Evolutionary conservation across 2,888 invertebrate genomes (phyloP), one percentile per base, ranked within the genome.

Genomic region (Oligia strigilis): DNA sequence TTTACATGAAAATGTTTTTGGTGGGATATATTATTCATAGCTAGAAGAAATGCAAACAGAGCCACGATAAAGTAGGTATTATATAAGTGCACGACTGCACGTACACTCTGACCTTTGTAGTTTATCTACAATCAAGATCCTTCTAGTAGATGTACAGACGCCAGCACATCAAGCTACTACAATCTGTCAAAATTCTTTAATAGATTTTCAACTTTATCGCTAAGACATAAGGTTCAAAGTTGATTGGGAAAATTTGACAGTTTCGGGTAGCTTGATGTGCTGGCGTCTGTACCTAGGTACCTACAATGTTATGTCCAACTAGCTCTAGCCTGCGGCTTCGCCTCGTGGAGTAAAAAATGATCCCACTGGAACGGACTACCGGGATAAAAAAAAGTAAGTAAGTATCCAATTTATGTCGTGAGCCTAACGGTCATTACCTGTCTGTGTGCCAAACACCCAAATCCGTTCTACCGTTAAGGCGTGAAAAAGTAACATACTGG

Each of bases 51-150:
- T 66, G 19, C 36, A 60, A 52, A 62, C 13, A n/a, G 11, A 23
- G 62, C 52, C 9, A 5, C 43, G 14, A 14, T 19, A 49, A 40
- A 29, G 46, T 46, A 46, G 46, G 14, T 65, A 23, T 49, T 52
- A 60, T 3, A 36, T 55, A 49, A 71, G 13, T 46, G 40, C 58
- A 72, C 5, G 69, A 71, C 11, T 46, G 40, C 58, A 72, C 5
- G 69, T 78, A 40, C 36, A 71, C 71, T 78, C 69, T 81, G 77
- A 87, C 82, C 82, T 87, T 79, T 79, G 14, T 23, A 14, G 36
- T 78, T 69, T 71, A 29, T 75, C 17, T 17, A 58, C 1, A 40
- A 58, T 17, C 29, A 36, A 82, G 49, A 72, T 60, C 60, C 13
- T 46, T 43, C 58, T 23, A 64, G 58, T 36, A 67, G 23, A 64